phyloP scores from a whole-genome alignment of 2,888 invertebrate genomes.

The Monochamus alternatus region DNA sequence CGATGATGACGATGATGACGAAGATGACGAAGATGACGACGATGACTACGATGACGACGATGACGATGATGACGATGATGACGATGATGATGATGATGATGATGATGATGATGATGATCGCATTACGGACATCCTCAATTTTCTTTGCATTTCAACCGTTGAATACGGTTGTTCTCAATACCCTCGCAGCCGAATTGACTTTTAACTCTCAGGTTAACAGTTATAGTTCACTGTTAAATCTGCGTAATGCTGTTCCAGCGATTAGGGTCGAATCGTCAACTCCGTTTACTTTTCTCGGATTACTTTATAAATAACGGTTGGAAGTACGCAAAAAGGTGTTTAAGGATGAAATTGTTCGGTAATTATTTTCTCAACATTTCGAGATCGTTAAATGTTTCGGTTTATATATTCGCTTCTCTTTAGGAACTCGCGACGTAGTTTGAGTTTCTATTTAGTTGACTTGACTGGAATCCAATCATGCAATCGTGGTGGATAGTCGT shows the following conservation, averaged over 20 bases:
- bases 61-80: too few relatives aligned
- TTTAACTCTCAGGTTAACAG: conserved; percentile 39
- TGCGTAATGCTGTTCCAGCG: conserved; percentile 31
- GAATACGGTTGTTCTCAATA: conserved; percentile 40
- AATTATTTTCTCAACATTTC: not conserved
- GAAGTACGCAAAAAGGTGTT: not conserved
- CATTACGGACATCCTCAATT: conserved; percentile 45
- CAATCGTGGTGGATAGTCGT: too few relatives aligned
- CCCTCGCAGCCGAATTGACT: conserved; percentile 34
- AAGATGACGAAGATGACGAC: too few relatives aligned
- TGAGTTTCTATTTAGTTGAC: too few relatives aligned
- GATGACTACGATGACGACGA: too few relatives aligned
- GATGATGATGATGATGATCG: too few relatives aligned
- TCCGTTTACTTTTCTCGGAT: conserved; percentile 16
- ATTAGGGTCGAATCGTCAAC: conserved; percentile 6
- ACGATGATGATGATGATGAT: too few relatives aligned
- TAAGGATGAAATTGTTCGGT: not conserved
- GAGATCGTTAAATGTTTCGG: too few relatives aligned
- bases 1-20: too few relatives aligned
- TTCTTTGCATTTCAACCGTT: conserved; percentile 39
- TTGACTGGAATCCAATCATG: too few relatives aligned
- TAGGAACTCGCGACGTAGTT: too few relatives aligned
- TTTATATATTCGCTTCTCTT: too few relatives aligned
- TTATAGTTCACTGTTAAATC: conserved; percentile 38
- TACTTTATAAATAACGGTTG: not conserved